phyloP scores from a whole-genome alignment of 2,797 vertebrate species.

The Jordanella pulchra region DNA sequence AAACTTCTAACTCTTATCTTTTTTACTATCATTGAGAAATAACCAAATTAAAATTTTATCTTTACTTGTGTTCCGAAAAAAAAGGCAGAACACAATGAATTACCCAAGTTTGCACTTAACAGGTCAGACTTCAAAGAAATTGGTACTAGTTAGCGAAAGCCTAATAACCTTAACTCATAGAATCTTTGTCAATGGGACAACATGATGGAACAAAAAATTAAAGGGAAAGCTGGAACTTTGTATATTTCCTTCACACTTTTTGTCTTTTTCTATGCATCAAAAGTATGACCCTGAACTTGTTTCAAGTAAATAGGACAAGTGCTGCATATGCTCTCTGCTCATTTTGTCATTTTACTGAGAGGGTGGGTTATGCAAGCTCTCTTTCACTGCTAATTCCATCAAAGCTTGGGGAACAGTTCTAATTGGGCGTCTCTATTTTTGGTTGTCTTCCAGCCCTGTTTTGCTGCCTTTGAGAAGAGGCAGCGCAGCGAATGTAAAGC shows the following conservation, averaged over 20 bases:
- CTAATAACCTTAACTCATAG: slow-evolving; percentile 6
- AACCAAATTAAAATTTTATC: too few relatives aligned
- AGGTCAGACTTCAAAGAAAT: too few relatives aligned
- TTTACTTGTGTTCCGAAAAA: too few relatives aligned
- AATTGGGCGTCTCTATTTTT: slow-evolving; percentile 81
- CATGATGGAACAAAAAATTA: slow-evolving; percentile 16
- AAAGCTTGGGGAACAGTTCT: slow-evolving; percentile 78
- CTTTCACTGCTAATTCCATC: slow-evolving; percentile 79
- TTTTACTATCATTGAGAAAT: too few relatives aligned
- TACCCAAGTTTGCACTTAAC: too few relatives aligned
- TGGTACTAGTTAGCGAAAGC: neutral
- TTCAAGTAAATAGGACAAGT: slow-evolving; percentile 75
- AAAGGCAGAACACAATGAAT: too few relatives aligned
- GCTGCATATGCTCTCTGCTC: slow-evolving; percentile 72
- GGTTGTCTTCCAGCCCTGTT: slow-evolving; percentile 75
- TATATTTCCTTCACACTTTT: slow-evolving; percentile 38
- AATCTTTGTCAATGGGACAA: slow-evolving; percentile 15
- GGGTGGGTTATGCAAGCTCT: slow-evolving; percentile 75
- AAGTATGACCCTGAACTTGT: slow-evolving; percentile 68
- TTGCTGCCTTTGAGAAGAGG: slow-evolving; percentile 74
- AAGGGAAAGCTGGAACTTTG: too few relatives aligned
- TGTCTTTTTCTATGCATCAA: slow-evolving; percentile 37
- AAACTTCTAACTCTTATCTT: too few relatives aligned
- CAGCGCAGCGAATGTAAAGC: slow-evolving; percentile 75
- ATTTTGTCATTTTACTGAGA: slow-evolving; percentile 61